Percentiles rank a stretch among this genome's conserved stretches.
Evolutionary conservation across 92 coral and sea anemone species (phyloP).

Genomic region (Zoanthus gigantus): DNA sequence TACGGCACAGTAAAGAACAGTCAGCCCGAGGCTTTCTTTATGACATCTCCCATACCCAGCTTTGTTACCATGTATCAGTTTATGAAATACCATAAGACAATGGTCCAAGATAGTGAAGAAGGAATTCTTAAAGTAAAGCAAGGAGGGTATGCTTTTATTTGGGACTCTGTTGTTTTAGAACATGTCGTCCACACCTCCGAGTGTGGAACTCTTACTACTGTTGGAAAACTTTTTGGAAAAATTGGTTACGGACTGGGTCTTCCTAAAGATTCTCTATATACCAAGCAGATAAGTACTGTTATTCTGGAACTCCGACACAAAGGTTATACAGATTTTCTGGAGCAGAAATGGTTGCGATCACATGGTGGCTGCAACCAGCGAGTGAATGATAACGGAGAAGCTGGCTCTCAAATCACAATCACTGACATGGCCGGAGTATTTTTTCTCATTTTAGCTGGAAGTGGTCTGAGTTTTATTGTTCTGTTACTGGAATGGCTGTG

Average conservation of each 20-base stretch:
- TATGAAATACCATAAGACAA: constrained; percentile 80
- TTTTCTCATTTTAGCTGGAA: constrained; percentile 70
- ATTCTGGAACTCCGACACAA: constrained; percentile 78
- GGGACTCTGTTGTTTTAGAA: constrained; percentile 93
- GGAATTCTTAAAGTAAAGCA: constrained; percentile 73
- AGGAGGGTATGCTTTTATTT: constrained; percentile 80
- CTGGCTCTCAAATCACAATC: constrained; percentile 61
- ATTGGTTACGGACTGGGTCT: constrained; percentile 91
- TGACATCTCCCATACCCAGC: constrained; percentile 73
- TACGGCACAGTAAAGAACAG: constrained; percentile 89
- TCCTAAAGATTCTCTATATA: constrained; percentile 81
- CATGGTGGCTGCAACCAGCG: constrained; percentile 62
- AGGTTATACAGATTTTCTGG: constrained; percentile 76
- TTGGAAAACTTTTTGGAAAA: constrained; percentile 76
- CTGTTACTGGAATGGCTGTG: constrained; percentile 73
- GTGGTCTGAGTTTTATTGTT: constrained; percentile 71
- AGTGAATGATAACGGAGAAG: background rate
- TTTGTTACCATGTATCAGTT: constrained; percentile 91
- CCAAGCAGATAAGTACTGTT: constrained; percentile 74
- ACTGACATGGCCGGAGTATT: constrained; percentile 84
- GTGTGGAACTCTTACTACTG: constrained; percentile 76
- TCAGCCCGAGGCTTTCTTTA: constrained; percentile 85
- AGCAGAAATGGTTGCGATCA: constrained; percentile 77
- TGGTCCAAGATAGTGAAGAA: constrained; percentile 60
- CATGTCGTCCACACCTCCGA: constrained; percentile 61